Percentiles rank a stretch among this genome's conserved stretches.
Conservation (phyloP, 2,888 invertebrate species). For the Heterodera filipjevi region DNA sequence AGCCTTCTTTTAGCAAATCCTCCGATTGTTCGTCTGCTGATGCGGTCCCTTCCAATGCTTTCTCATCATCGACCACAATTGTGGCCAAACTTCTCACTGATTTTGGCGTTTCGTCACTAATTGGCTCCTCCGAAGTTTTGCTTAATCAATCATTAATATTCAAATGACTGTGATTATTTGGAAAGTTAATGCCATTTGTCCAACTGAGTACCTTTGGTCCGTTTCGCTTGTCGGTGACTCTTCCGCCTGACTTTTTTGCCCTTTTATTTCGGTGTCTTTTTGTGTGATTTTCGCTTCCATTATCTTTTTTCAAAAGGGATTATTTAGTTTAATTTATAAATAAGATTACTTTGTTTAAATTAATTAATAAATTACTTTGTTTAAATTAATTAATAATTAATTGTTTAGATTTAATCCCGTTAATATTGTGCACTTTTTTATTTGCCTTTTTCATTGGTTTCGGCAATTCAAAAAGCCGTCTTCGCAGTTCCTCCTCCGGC, state of each 20-base stretch:
- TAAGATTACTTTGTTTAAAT: too few species aligned
- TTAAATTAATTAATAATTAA: too few species aligned
- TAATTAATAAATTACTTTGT: too few species aligned
- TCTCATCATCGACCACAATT: not conserved
- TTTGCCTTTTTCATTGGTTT: not conserved
- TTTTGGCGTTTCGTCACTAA: not conserved
- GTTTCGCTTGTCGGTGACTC: not conserved
- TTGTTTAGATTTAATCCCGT: not conserved
- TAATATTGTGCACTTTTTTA: not conserved
- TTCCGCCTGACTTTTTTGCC: not conserved
- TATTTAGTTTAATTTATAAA: too few species aligned
- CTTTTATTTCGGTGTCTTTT: not conserved
- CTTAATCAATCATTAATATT: not conserved
- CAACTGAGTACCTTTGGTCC: not conserved
- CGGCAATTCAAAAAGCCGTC: slow-evolving; percentile 17
- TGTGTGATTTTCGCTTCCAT: too few species aligned
- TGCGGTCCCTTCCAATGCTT: not conserved
- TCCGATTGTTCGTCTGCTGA: not conserved
- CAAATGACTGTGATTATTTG: not conserved
- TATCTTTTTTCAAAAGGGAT: too few species aligned
- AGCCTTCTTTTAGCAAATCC: slow-evolving; percentile 13
- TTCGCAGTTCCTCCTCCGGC: slow-evolving; percentile 17
- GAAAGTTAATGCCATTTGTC: not conserved
- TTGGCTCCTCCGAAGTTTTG: not conserved
- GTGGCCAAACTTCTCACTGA: not conserved